A percentile compares a stretch with the other conserved stretches of the same genome.
These are phyloP conservation scores for Vannuccia rotundouncinata DNA, from an alignment of 2,888 invertebrate genomes.

Conservation along the genomic window DNA sequence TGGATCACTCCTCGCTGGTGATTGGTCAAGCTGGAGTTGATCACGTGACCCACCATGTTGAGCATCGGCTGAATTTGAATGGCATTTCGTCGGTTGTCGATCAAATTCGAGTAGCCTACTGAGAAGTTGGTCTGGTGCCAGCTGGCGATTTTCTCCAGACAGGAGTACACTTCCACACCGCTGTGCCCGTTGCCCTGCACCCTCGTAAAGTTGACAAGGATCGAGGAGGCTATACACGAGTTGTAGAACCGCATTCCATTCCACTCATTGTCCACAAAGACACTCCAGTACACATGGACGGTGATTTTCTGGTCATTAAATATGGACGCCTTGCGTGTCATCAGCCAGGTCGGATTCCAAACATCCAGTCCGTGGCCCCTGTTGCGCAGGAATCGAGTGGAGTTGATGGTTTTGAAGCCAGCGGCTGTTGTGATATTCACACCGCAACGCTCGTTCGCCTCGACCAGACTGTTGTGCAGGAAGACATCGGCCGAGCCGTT, in stretches of 20 bases:
- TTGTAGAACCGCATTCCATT: conserved; percentile 37
- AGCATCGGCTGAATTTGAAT: conserved; percentile 40
- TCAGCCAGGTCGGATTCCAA: conserved; percentile 56
- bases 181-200: not conserved
- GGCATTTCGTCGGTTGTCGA: conserved; percentile 8
- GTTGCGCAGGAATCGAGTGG: conserved; percentile 80
- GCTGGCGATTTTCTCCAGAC: no score
- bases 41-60: conserved; percentile 52
- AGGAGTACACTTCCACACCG: conserved; percentile 33
- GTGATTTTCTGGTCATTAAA: not conserved
- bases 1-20: conserved; percentile 75
- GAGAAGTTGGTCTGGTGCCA: conserved; percentile 28
- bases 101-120: conserved; percentile 28
- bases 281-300: not conserved
- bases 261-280: conserved; percentile 22
- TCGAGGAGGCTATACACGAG: not conserved
- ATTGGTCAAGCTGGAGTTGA: conserved; percentile 78
- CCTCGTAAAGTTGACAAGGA: conserved; percentile 32
- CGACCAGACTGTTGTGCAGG: conserved; percentile 70
- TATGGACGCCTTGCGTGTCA: conserved; percentile 66
- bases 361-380: conserved; percentile 68
- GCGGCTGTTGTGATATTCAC: conserved; percentile 90
- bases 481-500: conserved; percentile 66
- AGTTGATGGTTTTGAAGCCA: conserved; percentile 83
- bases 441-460: conserved; percentile 69